A percentile compares a stretch with the other conserved stretches of the same genome.
phyloP scores from a whole-genome alignment of 2,113 vertebrate species.

The Crotalus viridis region DNA sequence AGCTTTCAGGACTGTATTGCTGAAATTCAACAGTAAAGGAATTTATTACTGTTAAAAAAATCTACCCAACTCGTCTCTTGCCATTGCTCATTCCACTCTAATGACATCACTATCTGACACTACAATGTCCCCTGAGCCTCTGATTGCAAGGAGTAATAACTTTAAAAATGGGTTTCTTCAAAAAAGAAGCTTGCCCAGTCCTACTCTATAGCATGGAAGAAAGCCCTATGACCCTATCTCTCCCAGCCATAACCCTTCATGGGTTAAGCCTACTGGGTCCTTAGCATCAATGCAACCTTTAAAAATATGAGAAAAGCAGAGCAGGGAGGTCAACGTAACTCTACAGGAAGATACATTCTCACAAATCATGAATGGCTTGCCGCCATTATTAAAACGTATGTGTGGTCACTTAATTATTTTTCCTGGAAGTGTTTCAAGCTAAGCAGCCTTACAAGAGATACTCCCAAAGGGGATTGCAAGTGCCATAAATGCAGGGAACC shows the following conservation, averaged over 20 bases:
- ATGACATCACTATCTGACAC: background rate
- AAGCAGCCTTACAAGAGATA: background rate
- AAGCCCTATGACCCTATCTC: background rate
- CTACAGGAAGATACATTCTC: background rate
- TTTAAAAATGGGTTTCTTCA: background rate
- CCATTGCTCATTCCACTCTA: background rate
- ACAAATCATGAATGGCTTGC: background rate
- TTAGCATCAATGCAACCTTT: background rate
- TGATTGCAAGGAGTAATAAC: background rate
- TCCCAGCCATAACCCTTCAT: background rate
- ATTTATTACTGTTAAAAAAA: background rate
- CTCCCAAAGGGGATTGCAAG: background rate
- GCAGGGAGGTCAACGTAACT: background rate
- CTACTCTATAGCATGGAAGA: background rate
- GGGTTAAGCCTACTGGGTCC: background rate
- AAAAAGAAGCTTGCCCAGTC: background rate
- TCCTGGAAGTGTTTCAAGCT: background rate
- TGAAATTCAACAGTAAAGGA: background rate
- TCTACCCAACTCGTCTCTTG: background rate
- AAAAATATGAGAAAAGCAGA: background rate
- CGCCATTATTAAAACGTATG: background rate
- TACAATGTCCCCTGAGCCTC: background rate
- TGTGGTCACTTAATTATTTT: background rate
- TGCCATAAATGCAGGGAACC: background rate
- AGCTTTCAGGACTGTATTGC: background rate